A percentile compares a stretch with the other conserved stretches of the same genome.
These are phyloP conservation scores for Polydrusus cervinus DNA, from an alignment of 2,888 invertebrate species.

Conservation along the genomic window DNA sequence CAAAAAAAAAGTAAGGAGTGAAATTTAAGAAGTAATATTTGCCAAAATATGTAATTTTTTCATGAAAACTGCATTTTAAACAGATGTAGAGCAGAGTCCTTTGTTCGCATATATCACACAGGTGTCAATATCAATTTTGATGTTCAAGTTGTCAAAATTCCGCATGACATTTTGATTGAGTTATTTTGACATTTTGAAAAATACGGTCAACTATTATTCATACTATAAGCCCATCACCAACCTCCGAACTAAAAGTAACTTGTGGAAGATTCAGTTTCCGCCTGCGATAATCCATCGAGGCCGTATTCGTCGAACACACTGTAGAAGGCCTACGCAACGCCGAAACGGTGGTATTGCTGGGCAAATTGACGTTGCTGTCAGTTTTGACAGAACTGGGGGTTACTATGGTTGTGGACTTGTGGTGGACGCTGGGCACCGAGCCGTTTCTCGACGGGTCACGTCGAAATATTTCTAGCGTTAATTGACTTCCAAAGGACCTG, in stretches of 20 bases:
- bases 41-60: no score
- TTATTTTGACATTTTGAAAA: no score
- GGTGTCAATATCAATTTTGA: no score
- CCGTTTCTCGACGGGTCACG: slow-evolving; percentile 73
- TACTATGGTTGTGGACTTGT: slow-evolving; percentile 56
- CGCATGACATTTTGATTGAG: no score
- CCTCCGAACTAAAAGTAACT: slow-evolving; percentile 92
- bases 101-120: no score
- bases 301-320: slow-evolving; percentile 80
- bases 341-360: slow-evolving; percentile 33
- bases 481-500: slow-evolving; percentile 82
- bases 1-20: no score
- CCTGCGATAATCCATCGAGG: slow-evolving; percentile 71
- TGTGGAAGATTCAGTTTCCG: slow-evolving; percentile 84
- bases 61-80: no score
- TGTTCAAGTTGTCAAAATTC: no score
- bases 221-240: slow-evolving; percentile 91
- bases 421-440: slow-evolving; percentile 65
- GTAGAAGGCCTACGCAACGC: slow-evolving; percentile 77
- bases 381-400: slow-evolving; percentile 66
- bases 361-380: slow-evolving; percentile 56
- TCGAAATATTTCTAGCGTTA: slow-evolving; percentile 83
- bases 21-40: no score
- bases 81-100: no score
- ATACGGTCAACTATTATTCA: slow-evolving; percentile 68